Base-by-base conservation (phyloP, 2,797 vertebrate genomes). In the Bucorvus abyssinicus region DNA sequence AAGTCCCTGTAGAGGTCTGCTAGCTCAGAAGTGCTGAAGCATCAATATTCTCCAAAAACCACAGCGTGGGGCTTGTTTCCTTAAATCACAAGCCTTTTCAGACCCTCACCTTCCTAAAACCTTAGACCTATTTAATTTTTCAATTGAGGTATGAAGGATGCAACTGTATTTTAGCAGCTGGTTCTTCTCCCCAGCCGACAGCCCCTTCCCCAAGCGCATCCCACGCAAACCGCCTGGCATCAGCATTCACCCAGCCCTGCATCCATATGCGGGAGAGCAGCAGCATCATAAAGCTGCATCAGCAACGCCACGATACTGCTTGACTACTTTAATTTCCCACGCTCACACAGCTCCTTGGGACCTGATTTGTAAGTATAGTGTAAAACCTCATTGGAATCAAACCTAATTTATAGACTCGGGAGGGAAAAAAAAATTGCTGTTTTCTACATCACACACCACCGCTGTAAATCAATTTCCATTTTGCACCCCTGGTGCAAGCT, bases 391-490 rank as follows among this genome's bases (percentile, higher is more conserved):
- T 20, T 27, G 63, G 90, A 92, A 85, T 90, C 85, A 75, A 84
- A 90, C 61, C 87, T 87, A 94, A 97, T 96, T 94, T 92, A 96
- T 56, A 78, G 93, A 85, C 90, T 88, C 87, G 2, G 78, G 94
- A 87, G 91, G 75, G 45, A 32, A 14, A 10, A 32, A 63, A 59
- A 91, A 18, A 52, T 36, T 87, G 96, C 96, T 91, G 26, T 95
- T 96, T 96, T 95, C 87, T 79, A 84, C 94, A 91, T 88, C 63
- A 34, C 61, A 32, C 63, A 12, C 45, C 42, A 0, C 47, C 26
- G 45, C 93, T 11, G 30, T 92, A 96, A 97, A 97, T 97, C 97
- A 96, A 95, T 89, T 94, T 80, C 70, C 61, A 82, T 87, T 89
- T 59, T 74, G 80, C 3, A 17, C 77, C 68, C 76, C 55, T 11